A percentile compares a stretch with the other conserved stretches of the same genome.
Conservation (phyloP, 2,113 vertebrate genomes). For the Motacilla tschutschensis region DNA sequence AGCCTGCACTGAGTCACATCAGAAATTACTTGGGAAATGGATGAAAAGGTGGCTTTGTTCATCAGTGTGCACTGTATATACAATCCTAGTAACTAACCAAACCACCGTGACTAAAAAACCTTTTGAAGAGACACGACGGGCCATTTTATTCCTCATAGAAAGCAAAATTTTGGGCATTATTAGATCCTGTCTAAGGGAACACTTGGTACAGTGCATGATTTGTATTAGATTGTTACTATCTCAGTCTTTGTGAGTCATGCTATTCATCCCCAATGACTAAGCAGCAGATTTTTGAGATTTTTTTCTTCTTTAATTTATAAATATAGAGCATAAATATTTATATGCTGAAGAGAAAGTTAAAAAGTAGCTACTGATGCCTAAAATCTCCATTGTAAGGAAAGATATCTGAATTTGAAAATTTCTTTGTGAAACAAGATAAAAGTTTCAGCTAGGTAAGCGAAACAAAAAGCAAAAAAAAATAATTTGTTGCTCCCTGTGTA, state of each 20-base stretch:
- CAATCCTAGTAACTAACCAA: background rate
- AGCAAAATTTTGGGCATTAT: background rate
- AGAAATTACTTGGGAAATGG: background rate
- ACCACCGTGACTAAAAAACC: background rate
- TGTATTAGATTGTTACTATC: background rate
- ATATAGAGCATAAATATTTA: conserved; percentile 35
- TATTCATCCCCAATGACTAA: conserved; percentile 28
- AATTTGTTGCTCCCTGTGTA: background rate
- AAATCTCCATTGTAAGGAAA: background rate
- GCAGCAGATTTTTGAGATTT: conserved; percentile 30
- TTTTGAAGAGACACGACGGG: background rate
- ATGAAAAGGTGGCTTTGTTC: background rate
- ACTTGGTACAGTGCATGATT: background rate
- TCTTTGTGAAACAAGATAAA: background rate
- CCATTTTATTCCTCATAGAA: background rate
- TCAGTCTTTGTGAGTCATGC: conserved; percentile 29
- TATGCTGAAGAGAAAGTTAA: background rate
- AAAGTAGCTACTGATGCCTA: background rate
- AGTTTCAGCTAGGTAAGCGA: background rate
- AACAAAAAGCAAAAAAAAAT: background rate
- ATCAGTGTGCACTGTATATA: background rate
- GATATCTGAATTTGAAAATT: background rate
- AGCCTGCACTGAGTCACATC: background rate
- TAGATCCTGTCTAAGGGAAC: background rate
- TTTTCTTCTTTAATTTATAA: conserved; percentile 42